phyloP scores from a whole-genome alignment of 2,797 vertebrate genomes.

The Xerus rutilus region DNA sequence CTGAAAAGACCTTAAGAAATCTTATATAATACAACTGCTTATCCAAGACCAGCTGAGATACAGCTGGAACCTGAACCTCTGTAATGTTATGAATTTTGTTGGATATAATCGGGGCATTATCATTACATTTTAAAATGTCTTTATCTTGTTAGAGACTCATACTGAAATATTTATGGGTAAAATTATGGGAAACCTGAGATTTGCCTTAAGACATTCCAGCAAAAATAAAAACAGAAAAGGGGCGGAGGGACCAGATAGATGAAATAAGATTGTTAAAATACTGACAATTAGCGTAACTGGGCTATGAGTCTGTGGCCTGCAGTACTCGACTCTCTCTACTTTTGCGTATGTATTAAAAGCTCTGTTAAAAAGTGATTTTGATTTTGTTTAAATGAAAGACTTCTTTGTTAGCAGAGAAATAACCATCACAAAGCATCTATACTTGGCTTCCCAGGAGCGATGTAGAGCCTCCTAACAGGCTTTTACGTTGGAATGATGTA shows the following conservation, averaged over 20 bases:
- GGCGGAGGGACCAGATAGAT: background rate
- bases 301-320: background rate
- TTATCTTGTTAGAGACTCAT: constrained; percentile 59
- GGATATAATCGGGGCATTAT: background rate
- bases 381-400: background rate
- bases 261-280: constrained; percentile 37
- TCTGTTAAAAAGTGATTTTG: background rate
- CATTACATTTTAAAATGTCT: constrained; percentile 51
- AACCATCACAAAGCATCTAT: background rate
- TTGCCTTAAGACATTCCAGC: constrained; percentile 50
- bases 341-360: background rate
- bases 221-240: constrained; percentile 60
- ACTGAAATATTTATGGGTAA: constrained; percentile 62
- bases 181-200: constrained; percentile 63
- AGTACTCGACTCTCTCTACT: background rate
- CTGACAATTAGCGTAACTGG: background rate
- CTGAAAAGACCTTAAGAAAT: constrained; percentile 54
- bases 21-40: background rate
- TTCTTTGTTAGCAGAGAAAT: constrained; percentile 49
- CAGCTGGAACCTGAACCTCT: background rate
- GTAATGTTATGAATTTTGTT: background rate
- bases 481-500: background rate
- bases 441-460: background rate
- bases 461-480: background rate
- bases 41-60: background rate